phyloP scores from a whole-genome alignment of 2,888 invertebrate species.

The Nephrotoma flavescens region DNA sequence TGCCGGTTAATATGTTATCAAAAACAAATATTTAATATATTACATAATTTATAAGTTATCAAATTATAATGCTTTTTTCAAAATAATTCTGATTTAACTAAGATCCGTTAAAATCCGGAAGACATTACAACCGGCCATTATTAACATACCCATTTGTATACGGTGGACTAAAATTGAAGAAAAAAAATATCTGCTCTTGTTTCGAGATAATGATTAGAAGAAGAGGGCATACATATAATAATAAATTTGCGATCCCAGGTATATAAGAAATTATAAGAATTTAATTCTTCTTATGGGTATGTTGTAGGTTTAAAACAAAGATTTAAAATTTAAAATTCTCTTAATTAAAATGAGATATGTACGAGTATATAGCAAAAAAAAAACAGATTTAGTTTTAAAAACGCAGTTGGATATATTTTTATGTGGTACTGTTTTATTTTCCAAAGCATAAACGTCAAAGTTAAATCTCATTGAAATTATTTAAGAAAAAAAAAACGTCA shows the following conservation, averaged over 20 bases:
- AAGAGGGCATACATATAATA: not conserved
- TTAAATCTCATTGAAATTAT: not conserved
- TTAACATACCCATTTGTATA: too few relatives aligned
- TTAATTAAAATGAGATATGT: not conserved
- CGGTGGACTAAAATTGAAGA: too few relatives aligned
- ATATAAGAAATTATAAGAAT: not conserved
- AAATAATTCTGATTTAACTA: too few relatives aligned
- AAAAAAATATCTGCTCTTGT: too few relatives aligned
- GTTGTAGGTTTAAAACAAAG: not conserved
- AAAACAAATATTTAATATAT: too few relatives aligned
- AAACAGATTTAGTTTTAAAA: not conserved
- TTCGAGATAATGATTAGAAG: not conserved
- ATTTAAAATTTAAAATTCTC: not conserved
- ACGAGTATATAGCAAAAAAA: not conserved
- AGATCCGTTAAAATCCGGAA: too few relatives aligned
- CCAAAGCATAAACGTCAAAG: not conserved
- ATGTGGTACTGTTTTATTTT: not conserved
- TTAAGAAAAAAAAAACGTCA: too few relatives aligned
- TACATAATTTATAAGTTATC: too few relatives aligned
- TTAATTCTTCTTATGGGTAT: not conserved
- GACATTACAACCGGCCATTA: too few relatives aligned
- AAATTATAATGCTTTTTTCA: too few relatives aligned
- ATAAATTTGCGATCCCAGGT: not conserved
- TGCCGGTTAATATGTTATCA: too few relatives aligned
- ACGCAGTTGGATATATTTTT: too few relatives aligned